These are phyloP conservation scores for Protomyctophum bolini DNA, from an alignment of 2,113 vertebrate species.

Conservation along the genomic window DNA sequence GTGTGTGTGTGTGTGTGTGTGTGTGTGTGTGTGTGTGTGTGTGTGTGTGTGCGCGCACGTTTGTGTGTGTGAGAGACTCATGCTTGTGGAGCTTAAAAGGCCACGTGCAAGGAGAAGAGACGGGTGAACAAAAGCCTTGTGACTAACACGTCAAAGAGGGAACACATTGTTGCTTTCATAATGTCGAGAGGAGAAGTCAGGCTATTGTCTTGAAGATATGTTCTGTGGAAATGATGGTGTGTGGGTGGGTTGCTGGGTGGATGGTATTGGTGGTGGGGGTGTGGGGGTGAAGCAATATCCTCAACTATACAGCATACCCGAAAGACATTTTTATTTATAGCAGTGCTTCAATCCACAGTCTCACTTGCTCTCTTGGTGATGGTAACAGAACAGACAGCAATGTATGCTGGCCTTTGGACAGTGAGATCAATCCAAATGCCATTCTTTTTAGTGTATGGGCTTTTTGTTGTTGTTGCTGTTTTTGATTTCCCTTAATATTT, in stretches of 20 bases:
- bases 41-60: background rate
- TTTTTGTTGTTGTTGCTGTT: too few species aligned
- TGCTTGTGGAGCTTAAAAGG: slow-evolving; percentile 30
- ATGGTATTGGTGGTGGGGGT: too few species aligned
- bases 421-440: too few species aligned
- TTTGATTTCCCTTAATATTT: too few species aligned
- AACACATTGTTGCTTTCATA: slow-evolving; percentile 1
- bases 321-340: too few species aligned
- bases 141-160: background rate
- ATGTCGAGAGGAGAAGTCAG: slow-evolving; percentile 15
- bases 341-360: too few species aligned
- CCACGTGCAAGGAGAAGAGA: slow-evolving; percentile 23
- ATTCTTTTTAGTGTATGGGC: too few species aligned
- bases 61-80: background rate
- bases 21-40: background rate
- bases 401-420: too few species aligned
- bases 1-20: slow-evolving; percentile 5
- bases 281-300: too few species aligned
- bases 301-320: too few species aligned
- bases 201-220: slow-evolving; percentile 14
- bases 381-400: too few species aligned
- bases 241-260: background rate
- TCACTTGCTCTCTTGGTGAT: too few species aligned
- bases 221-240: background rate
- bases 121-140: slow-evolving; percentile 27